Evolutionary conservation across 1,140 invertebrate species (phyloP), one percentile per base, ranked within the genome.

Genomic region (Pemphigus obesinymphae): DNA sequence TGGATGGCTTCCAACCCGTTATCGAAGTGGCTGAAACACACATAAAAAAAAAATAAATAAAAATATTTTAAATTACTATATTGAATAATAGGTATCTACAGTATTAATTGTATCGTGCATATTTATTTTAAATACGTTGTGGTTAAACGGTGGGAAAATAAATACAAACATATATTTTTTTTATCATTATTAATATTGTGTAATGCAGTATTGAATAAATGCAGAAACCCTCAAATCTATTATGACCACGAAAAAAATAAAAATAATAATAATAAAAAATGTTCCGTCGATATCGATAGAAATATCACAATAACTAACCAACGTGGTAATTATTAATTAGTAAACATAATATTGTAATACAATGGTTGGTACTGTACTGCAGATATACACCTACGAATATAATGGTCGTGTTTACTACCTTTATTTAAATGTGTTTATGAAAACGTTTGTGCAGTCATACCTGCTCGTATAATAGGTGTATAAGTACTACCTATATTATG

Each of bases 11-110:
- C 76, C 76, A 80, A 61, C 50, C 53, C 40, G 76, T 61, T 80
- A 80, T 80, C 76, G 76, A 80, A 80, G 76, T 61, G 31, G 76
- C 76, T 80, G 55, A 29, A 80, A 73, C 43, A 73, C 31, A 68
- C 20, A 15, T n/a, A 61, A 61, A 20, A 61, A 68, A 26, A 15
- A n/a, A n/a, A n/a, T n/a, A n/a, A 20, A 34, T 11, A 63, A 63
- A 17, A 63, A 34, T 3, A 13, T 63, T 34, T 63, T 63, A 26
- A 58, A 58, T 58, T 11, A 55, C n/a, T 26, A n/a, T n/a, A n/a
- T n/a, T n/a, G n/a, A n/a, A n/a, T n/a, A n/a, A n/a, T n/a, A n/a
- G n/a, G n/a, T n/a, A n/a, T n/a, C n/a, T n/a, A n/a, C n/a, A n/a
- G n/a, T n/a, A n/a, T n/a, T n/a, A n/a, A n/a, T n/a, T n/a, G n/a